phyloP scores from a whole-genome alignment of 2,888 invertebrate species.

The Tetranychus piercei region DNA sequence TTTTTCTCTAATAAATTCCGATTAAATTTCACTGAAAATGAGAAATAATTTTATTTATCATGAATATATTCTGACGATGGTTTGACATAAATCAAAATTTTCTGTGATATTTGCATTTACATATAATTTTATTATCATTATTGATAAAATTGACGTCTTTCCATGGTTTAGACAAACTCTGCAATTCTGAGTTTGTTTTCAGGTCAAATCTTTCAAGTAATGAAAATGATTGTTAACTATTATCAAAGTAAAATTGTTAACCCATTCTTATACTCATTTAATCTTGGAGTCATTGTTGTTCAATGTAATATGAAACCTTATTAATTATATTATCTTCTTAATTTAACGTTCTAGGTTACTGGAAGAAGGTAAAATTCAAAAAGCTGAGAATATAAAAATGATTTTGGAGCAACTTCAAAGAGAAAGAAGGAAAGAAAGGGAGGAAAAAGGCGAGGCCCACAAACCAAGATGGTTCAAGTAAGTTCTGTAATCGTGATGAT shows the following conservation, averaged over 20 bases:
- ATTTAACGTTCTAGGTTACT: constrained; percentile 37
- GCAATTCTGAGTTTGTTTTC: no score
- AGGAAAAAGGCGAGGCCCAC: constrained; percentile 39
- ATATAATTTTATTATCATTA: no score
- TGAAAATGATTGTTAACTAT: constrained; percentile 20
- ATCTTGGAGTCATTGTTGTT: background rate
- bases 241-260: background rate
- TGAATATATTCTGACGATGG: no score
- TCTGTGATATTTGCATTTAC: no score
- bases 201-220: no score
- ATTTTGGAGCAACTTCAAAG: constrained; percentile 54
- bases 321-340: constrained; percentile 7
- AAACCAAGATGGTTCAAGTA: constrained; percentile 42
- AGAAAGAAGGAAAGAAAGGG: constrained; percentile 45
- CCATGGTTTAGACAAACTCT: no score
- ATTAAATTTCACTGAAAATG: no score
- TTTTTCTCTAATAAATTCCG: no score
- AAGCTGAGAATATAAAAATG: constrained; percentile 51
- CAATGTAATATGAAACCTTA: background rate
- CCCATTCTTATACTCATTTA: background rate
- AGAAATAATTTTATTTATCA: no score
- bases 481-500: background rate
- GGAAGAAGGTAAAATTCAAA: constrained; percentile 52
- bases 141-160: no score
- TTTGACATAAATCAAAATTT: no score